These are phyloP conservation scores for Fregetta grallaria DNA, from an alignment of 2,113 vertebrate genomes.

Conservation along the genomic window DNA sequence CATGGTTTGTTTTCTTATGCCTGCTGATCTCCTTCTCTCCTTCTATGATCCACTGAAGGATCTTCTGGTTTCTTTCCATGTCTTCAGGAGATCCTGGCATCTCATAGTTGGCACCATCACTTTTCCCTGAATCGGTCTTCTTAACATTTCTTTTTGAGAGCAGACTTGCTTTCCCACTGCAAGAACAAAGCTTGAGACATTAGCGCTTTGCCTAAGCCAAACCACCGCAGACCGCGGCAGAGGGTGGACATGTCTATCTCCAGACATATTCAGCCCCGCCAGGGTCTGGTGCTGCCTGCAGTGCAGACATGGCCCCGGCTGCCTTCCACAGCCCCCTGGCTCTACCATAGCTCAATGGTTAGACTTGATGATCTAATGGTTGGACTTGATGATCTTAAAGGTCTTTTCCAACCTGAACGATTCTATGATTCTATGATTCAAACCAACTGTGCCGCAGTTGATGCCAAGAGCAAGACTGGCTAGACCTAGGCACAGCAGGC, in stretches of 20 bases:
- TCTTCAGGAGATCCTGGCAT: conserved; percentile 83
- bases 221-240: neutral
- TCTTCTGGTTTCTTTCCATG: conserved; percentile 91
- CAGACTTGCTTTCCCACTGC: conserved; percentile 84
- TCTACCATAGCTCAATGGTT: neutral
- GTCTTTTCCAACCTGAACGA: no score
- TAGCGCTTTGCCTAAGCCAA: neutral
- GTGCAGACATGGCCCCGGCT: neutral
- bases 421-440: neutral
- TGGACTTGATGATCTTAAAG: no score
- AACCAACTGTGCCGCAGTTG: neutral
- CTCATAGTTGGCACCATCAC: conserved; percentile 74
- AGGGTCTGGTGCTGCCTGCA: neutral
- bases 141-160: conserved; percentile 83
- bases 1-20: conserved; percentile 87
- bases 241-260: neutral
- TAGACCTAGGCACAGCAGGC: neutral
- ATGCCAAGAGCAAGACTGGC: neutral
- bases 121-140: conserved; percentile 81
- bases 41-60: conserved; percentile 97
- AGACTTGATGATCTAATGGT: no score
- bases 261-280: neutral
- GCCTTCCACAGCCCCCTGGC: neutral
- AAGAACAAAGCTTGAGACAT: conserved; percentile 40
- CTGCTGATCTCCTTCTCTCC: conserved; percentile 89